These are phyloP conservation scores for Tipula confusa DNA, from an alignment of 2,888 invertebrate species.

Conservation along the genomic window DNA sequence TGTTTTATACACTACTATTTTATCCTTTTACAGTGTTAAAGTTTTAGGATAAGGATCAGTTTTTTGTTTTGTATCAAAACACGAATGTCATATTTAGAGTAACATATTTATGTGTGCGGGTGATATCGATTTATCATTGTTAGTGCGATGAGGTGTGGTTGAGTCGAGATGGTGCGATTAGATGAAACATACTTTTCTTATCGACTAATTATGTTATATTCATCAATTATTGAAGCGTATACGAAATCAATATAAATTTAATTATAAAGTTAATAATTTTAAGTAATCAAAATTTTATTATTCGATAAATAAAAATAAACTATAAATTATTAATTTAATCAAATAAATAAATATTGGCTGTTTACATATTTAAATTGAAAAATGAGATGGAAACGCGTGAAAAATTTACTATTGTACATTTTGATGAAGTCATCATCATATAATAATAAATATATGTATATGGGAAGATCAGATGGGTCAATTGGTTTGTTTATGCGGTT, in stretches of 20 bases:
- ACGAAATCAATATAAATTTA: too few species aligned
- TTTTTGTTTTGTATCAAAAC: too few species aligned
- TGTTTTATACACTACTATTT: not conserved
- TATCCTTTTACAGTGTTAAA: not conserved
- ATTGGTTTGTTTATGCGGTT: not conserved
- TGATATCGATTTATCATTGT: not conserved
- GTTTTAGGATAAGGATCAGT: not conserved
- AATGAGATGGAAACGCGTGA: not conserved
- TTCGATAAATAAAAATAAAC: not conserved
- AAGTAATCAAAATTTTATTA: not conserved
- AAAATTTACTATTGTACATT: not conserved
- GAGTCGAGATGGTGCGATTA: not conserved
- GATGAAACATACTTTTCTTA: not conserved
- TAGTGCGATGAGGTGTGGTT: not conserved
- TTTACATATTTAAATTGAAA: not conserved
- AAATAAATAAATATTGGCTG: not conserved
- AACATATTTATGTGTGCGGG: not conserved
- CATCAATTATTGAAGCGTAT: too few species aligned
- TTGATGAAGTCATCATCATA: not conserved
- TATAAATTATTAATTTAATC: not conserved
- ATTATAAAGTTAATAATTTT: too few species aligned
- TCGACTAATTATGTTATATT: not conserved
- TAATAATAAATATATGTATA: not conserved
- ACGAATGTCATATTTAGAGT: too few species aligned
- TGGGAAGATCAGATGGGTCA: not conserved